These are phyloP conservation scores for Sweltsa coloradensis DNA, from an alignment of 1,140 invertebrate species.

Conservation along the genomic window DNA sequence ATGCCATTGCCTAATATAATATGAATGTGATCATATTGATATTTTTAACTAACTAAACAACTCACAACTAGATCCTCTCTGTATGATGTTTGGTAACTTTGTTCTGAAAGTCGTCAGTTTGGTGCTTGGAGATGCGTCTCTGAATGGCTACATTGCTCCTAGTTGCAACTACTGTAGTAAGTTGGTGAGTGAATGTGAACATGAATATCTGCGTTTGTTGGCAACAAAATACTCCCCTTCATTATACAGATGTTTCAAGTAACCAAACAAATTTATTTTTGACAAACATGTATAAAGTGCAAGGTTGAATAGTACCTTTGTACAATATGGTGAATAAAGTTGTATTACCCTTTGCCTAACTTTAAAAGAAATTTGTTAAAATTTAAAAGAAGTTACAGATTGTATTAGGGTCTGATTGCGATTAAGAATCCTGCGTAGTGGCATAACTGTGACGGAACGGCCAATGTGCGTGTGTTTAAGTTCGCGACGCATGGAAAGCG, in stretches of 20 bases:
- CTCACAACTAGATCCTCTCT: too few relatives aligned
- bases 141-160: neutral
- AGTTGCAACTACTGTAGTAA: neutral
- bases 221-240: constrained; percentile 5
- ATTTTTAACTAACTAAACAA: constrained; percentile 6
- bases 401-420: too few relatives aligned
- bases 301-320: constrained; percentile 7
- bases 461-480: neutral
- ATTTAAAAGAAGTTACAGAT: too few relatives aligned
- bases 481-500: neutral
- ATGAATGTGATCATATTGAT: neutral
- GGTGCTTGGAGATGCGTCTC: neutral
- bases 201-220: constrained; percentile 5
- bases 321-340: neutral
- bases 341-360: neutral
- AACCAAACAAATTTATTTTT: constrained; percentile 14
- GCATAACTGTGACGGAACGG: too few relatives aligned
- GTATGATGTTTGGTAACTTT: too few relatives aligned
- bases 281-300: constrained; percentile 14
- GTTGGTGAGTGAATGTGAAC: constrained; percentile 6
- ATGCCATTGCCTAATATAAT: neutral
- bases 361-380: too few relatives aligned
- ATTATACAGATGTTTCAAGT: constrained; percentile 13
- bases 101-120: neutral
- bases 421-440: too few relatives aligned